These are phyloP conservation scores for Apostichopus californicus DNA, from an alignment of 35 echinoderm and acorn worm species.

Conservation along the genomic window DNA sequence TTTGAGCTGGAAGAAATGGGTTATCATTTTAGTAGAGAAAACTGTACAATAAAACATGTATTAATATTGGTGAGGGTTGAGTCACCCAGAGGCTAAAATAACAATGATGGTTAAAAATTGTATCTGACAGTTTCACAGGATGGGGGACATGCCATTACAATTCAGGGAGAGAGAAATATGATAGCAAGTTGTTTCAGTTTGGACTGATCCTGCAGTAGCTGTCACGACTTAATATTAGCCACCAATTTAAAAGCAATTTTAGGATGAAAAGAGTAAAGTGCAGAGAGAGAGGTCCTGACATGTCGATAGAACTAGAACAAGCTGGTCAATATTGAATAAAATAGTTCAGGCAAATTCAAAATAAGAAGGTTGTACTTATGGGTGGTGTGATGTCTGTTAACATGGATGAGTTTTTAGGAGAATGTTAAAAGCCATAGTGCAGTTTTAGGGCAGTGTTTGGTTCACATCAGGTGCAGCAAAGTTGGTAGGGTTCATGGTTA, in stretches of 20 bases:
- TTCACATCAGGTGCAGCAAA: too few relatives aligned
- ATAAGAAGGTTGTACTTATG: too few relatives aligned
- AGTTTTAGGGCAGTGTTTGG: too few relatives aligned
- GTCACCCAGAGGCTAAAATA: neutral
- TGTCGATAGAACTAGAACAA: neutral
- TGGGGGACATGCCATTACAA: neutral
- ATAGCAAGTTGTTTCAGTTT: neutral
- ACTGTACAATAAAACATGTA: neutral
- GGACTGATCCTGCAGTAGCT: neutral
- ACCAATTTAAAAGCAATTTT: neutral
- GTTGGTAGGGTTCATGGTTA: too few relatives aligned
- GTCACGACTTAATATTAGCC: neutral
- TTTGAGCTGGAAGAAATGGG: neutral
- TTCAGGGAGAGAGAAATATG: neutral
- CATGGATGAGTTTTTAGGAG: too few relatives aligned
- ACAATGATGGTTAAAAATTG: neutral
- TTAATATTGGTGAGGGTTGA: neutral
- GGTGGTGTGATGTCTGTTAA: too few relatives aligned
- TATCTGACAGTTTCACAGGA: neutral
- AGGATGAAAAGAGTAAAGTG: neutral
- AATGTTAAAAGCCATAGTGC: too few relatives aligned
- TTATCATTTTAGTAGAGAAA: neutral
- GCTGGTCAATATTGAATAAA: too few relatives aligned
- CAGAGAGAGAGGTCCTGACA: neutral
- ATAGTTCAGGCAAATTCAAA: too few relatives aligned